phyloP scores from a whole-genome alignment of 2,888 invertebrate genomes.

The Drosophila longiperda region DNA sequence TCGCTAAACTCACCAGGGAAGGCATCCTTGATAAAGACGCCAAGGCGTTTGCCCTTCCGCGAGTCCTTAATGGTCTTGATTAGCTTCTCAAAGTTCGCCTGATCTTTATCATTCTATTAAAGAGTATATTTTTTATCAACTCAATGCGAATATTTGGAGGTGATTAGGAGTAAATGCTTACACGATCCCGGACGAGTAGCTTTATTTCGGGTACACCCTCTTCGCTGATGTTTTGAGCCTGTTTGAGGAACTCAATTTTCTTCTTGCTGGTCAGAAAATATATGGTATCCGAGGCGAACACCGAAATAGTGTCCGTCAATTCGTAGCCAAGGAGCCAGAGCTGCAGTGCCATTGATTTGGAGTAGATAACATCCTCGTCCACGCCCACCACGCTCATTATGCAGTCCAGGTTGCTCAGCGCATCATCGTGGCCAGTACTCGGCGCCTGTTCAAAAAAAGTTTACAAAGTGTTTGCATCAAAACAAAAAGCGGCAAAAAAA shows the following conservation, averaged over 20 bases:
- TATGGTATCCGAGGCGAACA: constrained; percentile 93
- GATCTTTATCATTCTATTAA: constrained; percentile 93
- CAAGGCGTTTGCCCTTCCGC: constrained; percentile 94
- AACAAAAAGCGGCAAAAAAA: constrained; percentile 21
- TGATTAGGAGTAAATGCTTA: constrained; percentile 84
- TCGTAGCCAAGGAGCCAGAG: constrained; percentile 99
- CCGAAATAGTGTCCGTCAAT: constrained; percentile 97
- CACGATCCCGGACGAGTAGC: constrained; percentile 95
- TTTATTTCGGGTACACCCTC: constrained; percentile 94
- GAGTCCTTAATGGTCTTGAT: constrained; percentile 93
- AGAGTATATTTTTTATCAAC: not conserved
- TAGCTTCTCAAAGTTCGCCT: constrained; percentile 92
- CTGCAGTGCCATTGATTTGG: constrained; percentile 98
- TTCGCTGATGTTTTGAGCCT: constrained; percentile 93
- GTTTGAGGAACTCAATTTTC: constrained; percentile 98
- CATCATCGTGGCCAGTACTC: constrained; percentile 88
- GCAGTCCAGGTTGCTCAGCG: constrained; percentile 94
- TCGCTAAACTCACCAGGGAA: constrained; percentile 97
- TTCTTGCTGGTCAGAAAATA: constrained; percentile 98
- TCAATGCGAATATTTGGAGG: not conserved
- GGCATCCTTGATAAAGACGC: constrained; percentile 96
- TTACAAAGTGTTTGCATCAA: constrained; percentile 15
- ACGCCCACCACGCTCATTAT: constrained; percentile 96
- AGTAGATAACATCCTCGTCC: constrained; percentile 97
- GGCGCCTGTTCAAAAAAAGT: constrained; percentile 84